Evolutionary conservation across 1,140 invertebrate species (phyloP).

Genomic region (Heliconius hewitsoni): DNA sequence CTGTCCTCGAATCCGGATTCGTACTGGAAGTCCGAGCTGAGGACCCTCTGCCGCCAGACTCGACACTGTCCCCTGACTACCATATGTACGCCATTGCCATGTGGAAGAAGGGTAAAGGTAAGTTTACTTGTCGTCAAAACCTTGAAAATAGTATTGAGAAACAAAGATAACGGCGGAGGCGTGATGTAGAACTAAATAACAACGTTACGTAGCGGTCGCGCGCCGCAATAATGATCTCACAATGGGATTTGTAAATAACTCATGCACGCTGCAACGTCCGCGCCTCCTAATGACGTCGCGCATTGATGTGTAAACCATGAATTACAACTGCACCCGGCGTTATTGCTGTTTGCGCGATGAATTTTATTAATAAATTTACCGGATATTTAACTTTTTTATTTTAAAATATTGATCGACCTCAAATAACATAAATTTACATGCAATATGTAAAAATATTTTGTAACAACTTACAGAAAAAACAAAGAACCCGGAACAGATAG

Average conservation of each 20-base stretch:
- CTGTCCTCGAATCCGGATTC: conserved; percentile 86
- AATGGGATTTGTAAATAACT: conserved; percentile 66
- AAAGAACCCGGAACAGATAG: conserved; percentile 85
- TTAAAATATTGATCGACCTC: background rate
- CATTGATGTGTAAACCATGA: conserved; percentile 15
- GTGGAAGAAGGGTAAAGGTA: conserved; percentile 86
- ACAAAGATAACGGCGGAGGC: conserved; percentile 41
- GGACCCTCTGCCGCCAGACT: conserved; percentile 71
- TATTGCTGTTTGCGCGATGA: background rate
- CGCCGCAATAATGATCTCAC: conserved; percentile 49
- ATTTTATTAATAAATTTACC: background rate
- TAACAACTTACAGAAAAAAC: conserved; percentile 83
- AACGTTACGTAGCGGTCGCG: conserved; percentile 51
- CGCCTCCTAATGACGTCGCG: conserved; percentile 49
- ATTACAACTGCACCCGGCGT: background rate
- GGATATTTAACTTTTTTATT: background rate
- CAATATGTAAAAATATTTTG: background rate
- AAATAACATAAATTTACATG: background rate
- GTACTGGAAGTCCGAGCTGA: conserved; percentile 83
- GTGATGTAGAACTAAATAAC: conserved; percentile 53
- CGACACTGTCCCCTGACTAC: conserved; percentile 72
- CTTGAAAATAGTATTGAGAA: conserved; percentile 42
- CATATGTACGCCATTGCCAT: conserved; percentile 84
- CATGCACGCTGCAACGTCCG: conserved; percentile 46
- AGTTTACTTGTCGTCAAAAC: conserved; percentile 48